phyloP scores from a whole-genome alignment of 2,888 invertebrate genomes.

The Linnaemya tessellans region DNA sequence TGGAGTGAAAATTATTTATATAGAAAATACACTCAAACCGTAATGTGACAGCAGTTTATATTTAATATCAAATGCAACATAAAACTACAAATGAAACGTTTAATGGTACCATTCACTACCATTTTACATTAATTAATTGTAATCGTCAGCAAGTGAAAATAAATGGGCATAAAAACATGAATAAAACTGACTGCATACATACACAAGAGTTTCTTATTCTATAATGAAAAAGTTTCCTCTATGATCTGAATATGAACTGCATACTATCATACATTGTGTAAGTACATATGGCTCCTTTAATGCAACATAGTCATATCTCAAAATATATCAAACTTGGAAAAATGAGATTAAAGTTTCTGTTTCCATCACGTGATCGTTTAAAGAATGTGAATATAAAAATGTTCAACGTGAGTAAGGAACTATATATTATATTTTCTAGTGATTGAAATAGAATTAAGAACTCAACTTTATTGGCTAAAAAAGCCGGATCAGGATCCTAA shows the following conservation, averaged over 20 bases:
- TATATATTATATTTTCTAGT: too few relatives aligned
- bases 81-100: conserved; percentile 14
- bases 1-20: conserved; percentile 16
- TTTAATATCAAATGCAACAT: neutral
- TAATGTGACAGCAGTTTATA: neutral
- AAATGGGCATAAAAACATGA: conserved; percentile 10
- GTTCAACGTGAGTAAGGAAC: too few relatives aligned
- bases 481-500: too few relatives aligned
- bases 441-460: too few relatives aligned
- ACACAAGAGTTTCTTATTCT: conserved; percentile 39
- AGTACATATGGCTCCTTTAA: too few relatives aligned
- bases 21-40: neutral
- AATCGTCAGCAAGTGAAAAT: conserved; percentile 49
- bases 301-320: too few relatives aligned
- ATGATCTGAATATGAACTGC: neutral
- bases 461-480: too few relatives aligned
- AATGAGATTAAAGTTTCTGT: too few relatives aligned
- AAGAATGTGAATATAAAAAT: too few relatives aligned
- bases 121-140: conserved; percentile 52
- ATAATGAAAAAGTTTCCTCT: conserved; percentile 42
- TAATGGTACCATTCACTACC: conserved; percentile 58
- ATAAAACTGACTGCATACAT: conserved; percentile 37
- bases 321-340: too few relatives aligned
- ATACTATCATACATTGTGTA: neutral
- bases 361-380: too few relatives aligned